Percentiles rank a stretch among this genome's conserved stretches.
Conservation (phyloP, 2,113 vertebrate species). For the Clinocottus analis region DNA sequence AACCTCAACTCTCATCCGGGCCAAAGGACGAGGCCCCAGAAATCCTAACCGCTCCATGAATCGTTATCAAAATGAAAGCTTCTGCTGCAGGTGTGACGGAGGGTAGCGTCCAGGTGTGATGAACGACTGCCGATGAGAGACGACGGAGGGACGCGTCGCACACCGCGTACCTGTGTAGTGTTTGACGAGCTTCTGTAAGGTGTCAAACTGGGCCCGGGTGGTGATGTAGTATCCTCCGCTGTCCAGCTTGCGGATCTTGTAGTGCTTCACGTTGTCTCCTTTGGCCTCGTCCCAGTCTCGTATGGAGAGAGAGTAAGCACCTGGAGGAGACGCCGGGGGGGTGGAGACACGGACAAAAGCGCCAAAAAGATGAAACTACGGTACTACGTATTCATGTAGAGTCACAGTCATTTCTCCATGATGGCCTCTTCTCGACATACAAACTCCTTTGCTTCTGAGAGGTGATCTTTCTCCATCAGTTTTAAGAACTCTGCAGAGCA, state of each 20-base stretch:
- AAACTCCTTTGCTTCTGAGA: neutral
- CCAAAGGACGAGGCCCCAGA: neutral
- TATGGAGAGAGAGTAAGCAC: slow-evolving; percentile 97
- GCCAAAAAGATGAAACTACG: neutral
- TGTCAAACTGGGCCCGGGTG: slow-evolving; percentile 96
- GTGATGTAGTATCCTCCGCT: slow-evolving; percentile 99
- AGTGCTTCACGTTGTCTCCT: slow-evolving; percentile 99
- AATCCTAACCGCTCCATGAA: slow-evolving; percentile 44
- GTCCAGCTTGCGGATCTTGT: slow-evolving; percentile 99
- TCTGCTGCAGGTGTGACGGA: slow-evolving; percentile 28
- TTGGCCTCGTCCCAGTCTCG: slow-evolving; percentile 97
- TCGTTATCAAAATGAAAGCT: slow-evolving; percentile 56
- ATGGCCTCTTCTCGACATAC: neutral
- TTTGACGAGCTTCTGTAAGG: slow-evolving; percentile 95
- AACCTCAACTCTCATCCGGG: slow-evolving; percentile 43
- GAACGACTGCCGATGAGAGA: slow-evolving; percentile 32
- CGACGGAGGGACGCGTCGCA: neutral
- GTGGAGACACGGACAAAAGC: too few species aligned
- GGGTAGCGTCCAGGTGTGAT: slow-evolving; percentile 43
- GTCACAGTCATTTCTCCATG: neutral
- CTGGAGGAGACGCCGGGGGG: slow-evolving; percentile 81
- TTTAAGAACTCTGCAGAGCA: neutral
- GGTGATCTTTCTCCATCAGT: neutral
- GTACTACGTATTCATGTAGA: neutral
- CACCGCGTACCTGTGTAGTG: slow-evolving; percentile 91